These are phyloP conservation scores for Pelobates fuscus DNA, from an alignment of 2,113 vertebrate genomes.

Conservation along the genomic window DNA sequence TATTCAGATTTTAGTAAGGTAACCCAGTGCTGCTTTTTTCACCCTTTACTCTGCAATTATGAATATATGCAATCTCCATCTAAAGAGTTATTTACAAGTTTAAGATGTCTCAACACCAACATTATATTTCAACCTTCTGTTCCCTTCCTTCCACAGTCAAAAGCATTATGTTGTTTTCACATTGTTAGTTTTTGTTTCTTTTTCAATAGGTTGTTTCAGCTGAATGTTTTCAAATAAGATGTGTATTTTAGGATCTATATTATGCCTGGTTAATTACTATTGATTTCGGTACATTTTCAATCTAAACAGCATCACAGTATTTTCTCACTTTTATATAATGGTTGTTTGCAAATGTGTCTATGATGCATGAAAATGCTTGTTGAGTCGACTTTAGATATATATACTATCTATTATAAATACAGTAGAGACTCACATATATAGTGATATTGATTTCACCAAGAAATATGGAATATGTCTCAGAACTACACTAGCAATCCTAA, in stretches of 20 bases:
- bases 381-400: not conserved
- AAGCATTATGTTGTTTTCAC: not conserved
- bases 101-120: not conserved
- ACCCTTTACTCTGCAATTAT: conserved; percentile 9
- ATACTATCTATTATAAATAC: too few relatives aligned
- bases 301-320: not conserved
- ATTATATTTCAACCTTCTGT: not conserved
- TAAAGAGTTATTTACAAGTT: not conserved
- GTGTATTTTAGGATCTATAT: not conserved
- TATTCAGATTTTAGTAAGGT: conserved; percentile 21
- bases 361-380: conserved; percentile 1
- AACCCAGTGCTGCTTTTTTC: conserved; percentile 10
- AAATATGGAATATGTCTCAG: too few relatives aligned
- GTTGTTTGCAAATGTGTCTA: conserved; percentile 4
- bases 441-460: too few relatives aligned
- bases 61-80: not conserved
- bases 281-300: not conserved
- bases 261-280: not conserved
- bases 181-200: not conserved
- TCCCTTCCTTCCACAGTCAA: not conserved
- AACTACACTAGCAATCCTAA: too few relatives aligned
- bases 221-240: not conserved
- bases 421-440: too few relatives aligned
- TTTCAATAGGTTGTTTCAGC: not conserved
- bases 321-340: not conserved